A percentile compares a stretch with the other conserved stretches of the same genome.
phyloP scores from a whole-genome alignment of 2,888 invertebrate genomes.

The Phorcus lineatus region DNA sequence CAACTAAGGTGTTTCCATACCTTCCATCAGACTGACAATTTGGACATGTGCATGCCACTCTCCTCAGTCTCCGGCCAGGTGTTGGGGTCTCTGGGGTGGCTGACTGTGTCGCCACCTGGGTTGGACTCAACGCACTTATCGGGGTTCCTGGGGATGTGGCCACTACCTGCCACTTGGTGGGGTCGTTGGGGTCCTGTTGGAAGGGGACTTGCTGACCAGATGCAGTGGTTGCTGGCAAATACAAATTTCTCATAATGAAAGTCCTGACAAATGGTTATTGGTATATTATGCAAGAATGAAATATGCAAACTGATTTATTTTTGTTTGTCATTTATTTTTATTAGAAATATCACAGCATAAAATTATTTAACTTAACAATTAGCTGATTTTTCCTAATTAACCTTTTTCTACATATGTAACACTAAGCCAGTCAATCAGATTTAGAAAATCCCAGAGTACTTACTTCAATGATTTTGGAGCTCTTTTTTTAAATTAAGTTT shows the following conservation, averaged over 20 bases:
- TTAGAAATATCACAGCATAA: too few relatives aligned
- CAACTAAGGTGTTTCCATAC: conserved; percentile 41
- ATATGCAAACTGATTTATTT: too few relatives aligned
- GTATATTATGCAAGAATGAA: background rate
- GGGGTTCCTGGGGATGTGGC: conserved; percentile 39
- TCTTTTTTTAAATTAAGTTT: background rate
- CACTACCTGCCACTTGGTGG: conserved; percentile 87
- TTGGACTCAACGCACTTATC: conserved; percentile 46
- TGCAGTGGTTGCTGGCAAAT: conserved; percentile 41
- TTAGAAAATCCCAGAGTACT: background rate
- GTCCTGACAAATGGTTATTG: background rate
- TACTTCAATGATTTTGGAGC: background rate
- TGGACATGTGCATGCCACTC: conserved; percentile 98
- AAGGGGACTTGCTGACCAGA: conserved; percentile 78
- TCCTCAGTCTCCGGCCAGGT: conserved; percentile 78
- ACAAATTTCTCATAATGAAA: background rate
- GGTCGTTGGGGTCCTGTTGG: conserved; percentile 88
- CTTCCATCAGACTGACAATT: conserved; percentile 91
- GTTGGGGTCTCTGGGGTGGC: conserved; percentile 44
- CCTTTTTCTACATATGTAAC: too few relatives aligned
- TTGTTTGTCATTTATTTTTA: too few relatives aligned
- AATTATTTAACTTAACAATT: too few relatives aligned
- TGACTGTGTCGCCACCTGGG: conserved; percentile 35
- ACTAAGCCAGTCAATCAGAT: too few relatives aligned
- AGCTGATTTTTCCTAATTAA: too few relatives aligned